Percentiles rank a stretch among this genome's conserved stretches.
phyloP scores from a whole-genome alignment of 1,140 invertebrate genomes.

The Drosophila parabipectinata region DNA sequence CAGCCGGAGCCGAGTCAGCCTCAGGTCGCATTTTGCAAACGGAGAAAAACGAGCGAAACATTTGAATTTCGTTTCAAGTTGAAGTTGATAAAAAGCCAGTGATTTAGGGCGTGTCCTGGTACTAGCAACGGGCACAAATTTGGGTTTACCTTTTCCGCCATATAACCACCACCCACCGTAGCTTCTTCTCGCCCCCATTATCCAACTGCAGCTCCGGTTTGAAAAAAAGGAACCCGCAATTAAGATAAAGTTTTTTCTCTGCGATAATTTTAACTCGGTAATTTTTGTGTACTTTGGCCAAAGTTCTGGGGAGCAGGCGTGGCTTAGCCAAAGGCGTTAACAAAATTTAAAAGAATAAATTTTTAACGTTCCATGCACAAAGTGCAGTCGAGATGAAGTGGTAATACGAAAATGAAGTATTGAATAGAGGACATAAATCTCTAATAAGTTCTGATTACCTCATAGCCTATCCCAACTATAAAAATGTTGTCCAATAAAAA shows the following conservation, averaged over 20 bases:
- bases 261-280: conserved; percentile 44
- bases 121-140: conserved; percentile 50
- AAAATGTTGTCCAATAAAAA: no score
- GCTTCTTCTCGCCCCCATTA: background rate
- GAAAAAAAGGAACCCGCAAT: conserved; percentile 51
- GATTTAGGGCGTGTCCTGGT: conserved; percentile 65
- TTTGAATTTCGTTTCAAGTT: conserved; percentile 79
- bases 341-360: conserved; percentile 15
- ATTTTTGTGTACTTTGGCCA: conserved; percentile 49
- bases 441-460: no score
- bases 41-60: conserved; percentile 59
- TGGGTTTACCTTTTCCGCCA: conserved; percentile 46
- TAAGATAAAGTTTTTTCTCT: conserved; percentile 53
- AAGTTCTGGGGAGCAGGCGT: conserved; percentile 33
- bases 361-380: conserved; percentile 13
- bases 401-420: conserved; percentile 6
- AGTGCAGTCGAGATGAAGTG: conserved; percentile 18
- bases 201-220: background rate
- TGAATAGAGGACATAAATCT: no score
- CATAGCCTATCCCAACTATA: no score
- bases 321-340: background rate
- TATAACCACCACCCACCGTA: conserved; percentile 4
- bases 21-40: conserved; percentile 24
- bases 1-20: conserved; percentile 40
- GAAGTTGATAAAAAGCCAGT: conserved; percentile 78